These are phyloP conservation scores for Ariopsis seemanni DNA, from an alignment of 2,113 vertebrate species.

Conservation along the genomic window DNA sequence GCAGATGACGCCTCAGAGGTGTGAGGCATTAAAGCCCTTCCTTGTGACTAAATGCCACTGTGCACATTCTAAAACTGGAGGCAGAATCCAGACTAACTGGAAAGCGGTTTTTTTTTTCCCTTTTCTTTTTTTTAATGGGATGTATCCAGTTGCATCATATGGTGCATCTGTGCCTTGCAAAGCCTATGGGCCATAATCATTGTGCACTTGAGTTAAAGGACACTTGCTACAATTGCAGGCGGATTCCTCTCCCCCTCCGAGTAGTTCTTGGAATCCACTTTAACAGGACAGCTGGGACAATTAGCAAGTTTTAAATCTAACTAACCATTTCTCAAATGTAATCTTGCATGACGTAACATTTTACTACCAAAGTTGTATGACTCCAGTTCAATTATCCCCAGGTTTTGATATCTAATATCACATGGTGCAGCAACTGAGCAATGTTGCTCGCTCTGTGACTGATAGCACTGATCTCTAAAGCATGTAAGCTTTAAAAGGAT, in stretches of 20 bases:
- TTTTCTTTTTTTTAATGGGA: background rate
- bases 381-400: background rate
- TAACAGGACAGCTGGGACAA: constrained; percentile 13
- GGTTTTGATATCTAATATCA: background rate
- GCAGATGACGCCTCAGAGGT: constrained; percentile 20
- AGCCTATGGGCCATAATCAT: constrained; percentile 34
- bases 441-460: background rate
- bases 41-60: constrained; percentile 34
- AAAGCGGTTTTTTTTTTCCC: background rate
- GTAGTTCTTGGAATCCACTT: constrained; percentile 27
- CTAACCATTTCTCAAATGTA: background rate
- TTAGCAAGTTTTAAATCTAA: background rate
- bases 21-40: constrained; percentile 1
- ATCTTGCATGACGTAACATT: constrained; percentile 4
- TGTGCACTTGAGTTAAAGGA: constrained; percentile 45
- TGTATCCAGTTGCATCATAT: constrained; percentile 31
- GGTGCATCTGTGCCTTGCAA: constrained; percentile 5
- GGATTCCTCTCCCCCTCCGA: constrained; percentile 1
- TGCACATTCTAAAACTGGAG: constrained; percentile 28
- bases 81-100: background rate
- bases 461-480: constrained; percentile 29
- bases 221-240: constrained; percentile 35
- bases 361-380: background rate
- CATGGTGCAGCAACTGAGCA: background rate
- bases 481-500: constrained; percentile 26